phyloP scores from a whole-genome alignment of 2,113 vertebrate genomes.

The Acinonyx jubatus region DNA sequence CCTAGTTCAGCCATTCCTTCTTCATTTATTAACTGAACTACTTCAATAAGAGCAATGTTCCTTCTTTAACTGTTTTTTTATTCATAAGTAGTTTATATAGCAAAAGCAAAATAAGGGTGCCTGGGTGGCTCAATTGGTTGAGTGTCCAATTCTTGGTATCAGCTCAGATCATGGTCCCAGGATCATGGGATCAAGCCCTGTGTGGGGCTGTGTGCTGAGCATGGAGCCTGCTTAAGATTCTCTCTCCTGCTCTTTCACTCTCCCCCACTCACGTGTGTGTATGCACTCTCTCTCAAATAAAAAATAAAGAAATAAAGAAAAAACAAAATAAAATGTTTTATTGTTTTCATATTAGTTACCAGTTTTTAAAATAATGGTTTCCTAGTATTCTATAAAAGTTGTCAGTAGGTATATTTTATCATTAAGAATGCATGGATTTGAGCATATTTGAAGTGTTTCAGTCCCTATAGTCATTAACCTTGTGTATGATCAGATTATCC shows the following conservation, averaged over 20 bases:
- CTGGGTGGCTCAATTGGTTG: too few relatives aligned
- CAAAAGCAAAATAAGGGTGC: neutral
- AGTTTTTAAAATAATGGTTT: neutral
- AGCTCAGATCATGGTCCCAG: too few relatives aligned
- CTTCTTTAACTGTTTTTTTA: conserved; percentile 28
- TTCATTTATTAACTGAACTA: conserved; percentile 53
- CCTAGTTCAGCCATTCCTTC: conserved; percentile 10
- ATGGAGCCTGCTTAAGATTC: too few relatives aligned
- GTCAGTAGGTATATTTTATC: neutral
- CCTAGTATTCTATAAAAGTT: neutral
- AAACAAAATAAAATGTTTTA: neutral
- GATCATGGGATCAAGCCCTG: too few relatives aligned
- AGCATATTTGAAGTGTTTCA: neutral
- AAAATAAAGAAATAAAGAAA: neutral
- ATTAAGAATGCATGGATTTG: neutral
- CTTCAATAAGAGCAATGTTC: conserved; percentile 6
- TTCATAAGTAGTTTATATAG: neutral
- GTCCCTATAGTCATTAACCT: neutral
- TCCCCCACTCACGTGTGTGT: too few relatives aligned
- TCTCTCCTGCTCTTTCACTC: too few relatives aligned
- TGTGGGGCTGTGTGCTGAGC: too few relatives aligned
- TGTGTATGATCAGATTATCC: neutral
- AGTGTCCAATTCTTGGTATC: too few relatives aligned
- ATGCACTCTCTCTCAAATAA: too few relatives aligned
- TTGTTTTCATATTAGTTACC: neutral